phyloP scores from a whole-genome alignment of 2,888 invertebrate genomes.

The Meandrusa payeni region DNA sequence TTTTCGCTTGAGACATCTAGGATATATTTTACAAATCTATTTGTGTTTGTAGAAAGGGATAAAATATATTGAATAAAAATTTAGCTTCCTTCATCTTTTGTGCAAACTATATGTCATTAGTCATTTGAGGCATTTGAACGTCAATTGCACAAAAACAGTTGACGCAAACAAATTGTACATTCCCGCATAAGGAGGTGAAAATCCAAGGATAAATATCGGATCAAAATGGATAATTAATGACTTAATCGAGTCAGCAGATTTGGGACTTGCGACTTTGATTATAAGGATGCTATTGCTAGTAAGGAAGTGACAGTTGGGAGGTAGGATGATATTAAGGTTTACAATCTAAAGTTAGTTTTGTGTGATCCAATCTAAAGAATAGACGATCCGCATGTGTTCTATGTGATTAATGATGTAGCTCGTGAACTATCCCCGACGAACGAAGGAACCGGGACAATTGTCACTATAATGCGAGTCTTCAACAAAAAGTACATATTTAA shows the following conservation, averaged over 20 bases:
- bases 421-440: constrained; percentile 60
- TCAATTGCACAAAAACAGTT: constrained; percentile 78
- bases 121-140: constrained; percentile 66
- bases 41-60: no score
- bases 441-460: constrained; percentile 62
- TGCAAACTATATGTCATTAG: constrained; percentile 54
- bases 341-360: constrained; percentile 68
- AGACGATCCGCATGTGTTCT: constrained; percentile 64
- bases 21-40: no score
- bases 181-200: constrained; percentile 78
- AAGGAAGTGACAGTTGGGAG: constrained; percentile 46
- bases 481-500: constrained; percentile 45
- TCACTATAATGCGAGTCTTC: constrained; percentile 50
- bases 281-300: constrained; percentile 36
- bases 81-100: constrained; percentile 4
- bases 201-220: constrained; percentile 73
- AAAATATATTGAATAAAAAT: no score
- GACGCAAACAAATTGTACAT: constrained; percentile 76
- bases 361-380: constrained; percentile 61
- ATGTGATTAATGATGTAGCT: constrained; percentile 73
- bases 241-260: constrained; percentile 35
- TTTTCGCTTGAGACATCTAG: no score
- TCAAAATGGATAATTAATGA: constrained; percentile 65
- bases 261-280: constrained; percentile 32
- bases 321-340: constrained; percentile 53